Evolutionary conservation across 2,797 vertebrate genomes (phyloP).

Genomic region (Tokudaia muenninki): DNA sequence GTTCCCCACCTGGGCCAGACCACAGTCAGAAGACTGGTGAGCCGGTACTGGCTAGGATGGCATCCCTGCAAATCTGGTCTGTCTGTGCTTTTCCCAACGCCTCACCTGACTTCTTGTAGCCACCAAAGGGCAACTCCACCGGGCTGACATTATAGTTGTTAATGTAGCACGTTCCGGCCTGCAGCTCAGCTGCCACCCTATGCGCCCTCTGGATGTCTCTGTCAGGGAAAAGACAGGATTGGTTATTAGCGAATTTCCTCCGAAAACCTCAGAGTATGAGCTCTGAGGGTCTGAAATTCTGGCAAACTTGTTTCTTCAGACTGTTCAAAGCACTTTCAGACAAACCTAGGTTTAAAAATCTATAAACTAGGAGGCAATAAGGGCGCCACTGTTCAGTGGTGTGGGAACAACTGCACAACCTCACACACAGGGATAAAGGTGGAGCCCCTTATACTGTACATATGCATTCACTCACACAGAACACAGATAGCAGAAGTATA

Average conservation of each 20-base stretch:
- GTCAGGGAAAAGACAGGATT: background rate
- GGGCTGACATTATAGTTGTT: conserved; percentile 98
- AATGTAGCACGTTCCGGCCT: conserved; percentile 96
- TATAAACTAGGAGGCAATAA: background rate
- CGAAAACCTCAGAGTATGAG: background rate
- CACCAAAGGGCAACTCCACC: conserved; percentile 96
- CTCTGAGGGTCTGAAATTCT: background rate
- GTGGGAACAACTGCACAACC: background rate
- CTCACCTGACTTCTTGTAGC: conserved; percentile 97
- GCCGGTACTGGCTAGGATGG: background rate
- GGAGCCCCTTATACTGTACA: background rate
- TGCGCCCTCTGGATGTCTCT: conserved; percentile 97
- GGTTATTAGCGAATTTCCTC: background rate
- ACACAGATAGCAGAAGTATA: background rate
- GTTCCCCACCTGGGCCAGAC: too few relatives aligned
- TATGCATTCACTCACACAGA: background rate
- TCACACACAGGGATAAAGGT: background rate
- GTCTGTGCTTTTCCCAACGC: rapidly evolving
- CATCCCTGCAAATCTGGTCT: background rate
- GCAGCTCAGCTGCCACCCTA: conserved; percentile 93
- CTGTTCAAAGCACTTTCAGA: background rate
- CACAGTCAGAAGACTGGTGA: too few relatives aligned
- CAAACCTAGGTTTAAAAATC: background rate
- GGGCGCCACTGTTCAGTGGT: background rate
- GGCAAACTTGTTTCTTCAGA: conserved; percentile 26